phyloP scores from a whole-genome alignment of 1,140 invertebrate species.

The Prorops nasuta region DNA sequence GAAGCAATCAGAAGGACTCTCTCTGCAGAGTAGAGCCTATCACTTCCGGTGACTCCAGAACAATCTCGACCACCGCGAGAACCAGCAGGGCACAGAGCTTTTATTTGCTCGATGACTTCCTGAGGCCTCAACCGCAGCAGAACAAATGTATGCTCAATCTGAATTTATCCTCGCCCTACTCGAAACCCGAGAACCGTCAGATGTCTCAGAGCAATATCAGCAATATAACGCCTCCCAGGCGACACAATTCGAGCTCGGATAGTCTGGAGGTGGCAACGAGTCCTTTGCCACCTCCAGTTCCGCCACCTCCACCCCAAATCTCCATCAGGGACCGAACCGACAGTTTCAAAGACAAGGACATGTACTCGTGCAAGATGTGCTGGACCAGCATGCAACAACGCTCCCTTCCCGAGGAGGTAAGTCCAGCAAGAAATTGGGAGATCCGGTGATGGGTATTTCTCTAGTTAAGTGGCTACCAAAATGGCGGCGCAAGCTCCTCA shows the following conservation, averaged over 20 bases:
- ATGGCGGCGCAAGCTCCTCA: no score
- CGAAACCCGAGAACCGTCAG: slow-evolving; percentile 1
- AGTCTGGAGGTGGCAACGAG: slow-evolving; percentile 54
- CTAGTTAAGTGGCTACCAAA: no score
- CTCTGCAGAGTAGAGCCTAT: slow-evolving; percentile 19
- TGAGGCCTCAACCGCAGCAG: slow-evolving; percentile 49
- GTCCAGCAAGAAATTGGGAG: no score
- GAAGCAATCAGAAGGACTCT: slow-evolving; percentile 18
- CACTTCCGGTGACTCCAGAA: slow-evolving; percentile 22
- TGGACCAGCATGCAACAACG: slow-evolving; percentile 47
- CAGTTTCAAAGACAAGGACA: slow-evolving; percentile 40
- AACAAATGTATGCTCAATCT: slow-evolving; percentile 42
- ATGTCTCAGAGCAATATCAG: slow-evolving; percentile 25
- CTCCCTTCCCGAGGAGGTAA: slow-evolving; percentile 51
- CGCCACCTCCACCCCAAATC: slow-evolving; percentile 48
- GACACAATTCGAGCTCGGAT: slow-evolving; percentile 54
- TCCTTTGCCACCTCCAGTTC: slow-evolving; percentile 52
- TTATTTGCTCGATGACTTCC: slow-evolving; percentile 57
- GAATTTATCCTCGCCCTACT: slow-evolving; percentile 34
- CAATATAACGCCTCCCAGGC: slow-evolving; percentile 51
- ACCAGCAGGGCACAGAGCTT: slow-evolving; percentile 56
- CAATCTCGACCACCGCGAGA: slow-evolving; percentile 27
- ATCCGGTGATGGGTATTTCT: no score
- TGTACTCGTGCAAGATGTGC: slow-evolving; percentile 50
- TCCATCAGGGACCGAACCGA: slow-evolving; percentile 35